Conservation (phyloP, 2,113 vertebrate genomes). For the Paedocypris sp. region DNA sequence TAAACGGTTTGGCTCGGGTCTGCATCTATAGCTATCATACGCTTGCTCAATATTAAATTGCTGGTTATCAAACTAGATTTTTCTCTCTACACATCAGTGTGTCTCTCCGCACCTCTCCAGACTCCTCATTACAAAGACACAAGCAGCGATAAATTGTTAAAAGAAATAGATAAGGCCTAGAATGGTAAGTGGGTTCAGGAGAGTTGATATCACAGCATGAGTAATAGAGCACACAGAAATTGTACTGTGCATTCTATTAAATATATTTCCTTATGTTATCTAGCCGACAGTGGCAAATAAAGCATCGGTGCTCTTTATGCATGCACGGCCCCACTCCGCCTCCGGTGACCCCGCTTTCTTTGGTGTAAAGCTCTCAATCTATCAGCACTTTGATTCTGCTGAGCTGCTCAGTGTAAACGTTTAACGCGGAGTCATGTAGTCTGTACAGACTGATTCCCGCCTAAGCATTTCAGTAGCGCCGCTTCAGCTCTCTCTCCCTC, state of each 20-base stretch:
- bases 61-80: constrained; percentile 22
- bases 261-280: constrained; percentile 41
- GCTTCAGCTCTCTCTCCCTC: neutral
- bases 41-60: constrained; percentile 18
- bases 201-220: constrained; percentile 44
- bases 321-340: neutral
- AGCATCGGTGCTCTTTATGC: constrained; percentile 5
- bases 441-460: neutral
- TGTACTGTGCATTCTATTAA: constrained; percentile 45
- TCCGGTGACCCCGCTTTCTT: constrained; percentile 15
- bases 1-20: constrained; percentile 25
- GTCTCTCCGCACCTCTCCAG: no score
- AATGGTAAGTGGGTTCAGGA: constrained; percentile 58
- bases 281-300: constrained; percentile 19
- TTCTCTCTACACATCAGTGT: constrained; percentile 1
- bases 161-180: constrained; percentile 59
- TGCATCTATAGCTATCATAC: constrained; percentile 33
- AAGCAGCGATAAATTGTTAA: constrained; percentile 49
- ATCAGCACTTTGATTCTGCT: constrained; percentile 4
- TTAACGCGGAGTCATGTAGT: neutral
- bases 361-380: neutral
- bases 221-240: constrained; percentile 21
- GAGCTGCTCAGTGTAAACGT: neutral
- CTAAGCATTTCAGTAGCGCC: neutral
- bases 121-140: constrained; percentile 47